Evolutionary conservation across 2,113 vertebrate species (phyloP), one percentile per base, ranked within the genome.

Genomic region (Arvicanthis niloticus): DNA sequence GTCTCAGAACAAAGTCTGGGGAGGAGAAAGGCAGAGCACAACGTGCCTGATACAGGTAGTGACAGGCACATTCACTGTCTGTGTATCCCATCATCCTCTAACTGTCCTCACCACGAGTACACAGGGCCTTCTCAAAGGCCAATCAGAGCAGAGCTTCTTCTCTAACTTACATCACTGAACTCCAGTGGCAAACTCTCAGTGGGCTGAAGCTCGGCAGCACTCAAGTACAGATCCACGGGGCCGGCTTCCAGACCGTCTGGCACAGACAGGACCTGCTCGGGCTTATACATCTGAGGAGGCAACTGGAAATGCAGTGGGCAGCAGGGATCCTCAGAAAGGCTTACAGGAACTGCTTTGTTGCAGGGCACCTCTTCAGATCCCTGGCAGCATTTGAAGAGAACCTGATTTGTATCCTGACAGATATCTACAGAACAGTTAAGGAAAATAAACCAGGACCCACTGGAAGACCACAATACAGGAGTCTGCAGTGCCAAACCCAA

Each of bases 131-230:
- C 78, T 92, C 93, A 90, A 91, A 89, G 90, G 56, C 89, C 93
- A 94, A 90, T 85, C 67, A 87, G 82, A 76, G 92, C 73, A 95
- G 89, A 48, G 93, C 96, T 97, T 95, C 96, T 97, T 95, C 97
- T 97, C 97, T 94, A 73, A 99, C 99, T 97, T 98, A 99, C 99
- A 34, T 99, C 99, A 10, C 99, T 99, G 99, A 99, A 99, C 97
- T 99, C 99, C 97, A 99, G 98, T 7, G 99, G 99, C 67, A 99
- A 98, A 89, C 98, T 99, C 98, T 99, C 99, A 0, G 99, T 99
- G 97, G 99, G 99, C 98, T 99, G 99, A n/a, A 99, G 99, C 98
- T 99, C 99, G 0, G 99, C 99, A 0, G 99, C 99, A 1, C 99
- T 99, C 98, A 99, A 98, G 98, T 99, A 99, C 97, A 99, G 99